A percentile compares a stretch with the other conserved stretches of the same genome.
Conservation (phyloP, 2,888 invertebrate genomes). For the Drosophila tripunctata region DNA sequence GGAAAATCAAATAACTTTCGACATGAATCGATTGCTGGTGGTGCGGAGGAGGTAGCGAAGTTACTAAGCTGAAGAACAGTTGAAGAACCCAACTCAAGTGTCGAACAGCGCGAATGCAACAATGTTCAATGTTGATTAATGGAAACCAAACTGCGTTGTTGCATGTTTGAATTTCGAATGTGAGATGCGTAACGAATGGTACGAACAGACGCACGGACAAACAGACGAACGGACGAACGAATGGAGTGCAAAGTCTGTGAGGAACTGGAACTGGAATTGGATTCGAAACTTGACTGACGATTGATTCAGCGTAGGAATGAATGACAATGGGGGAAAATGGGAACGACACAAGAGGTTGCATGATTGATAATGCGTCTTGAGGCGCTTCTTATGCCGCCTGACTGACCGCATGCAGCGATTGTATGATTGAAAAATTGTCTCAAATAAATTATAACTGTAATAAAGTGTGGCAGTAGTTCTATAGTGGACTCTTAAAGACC, state of each 20-base stretch:
- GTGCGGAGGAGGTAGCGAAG: too few relatives aligned
- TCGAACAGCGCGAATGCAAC: conserved; percentile 49
- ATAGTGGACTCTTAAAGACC: not conserved
- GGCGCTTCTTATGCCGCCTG: conserved; percentile 36
- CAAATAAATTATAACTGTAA: conserved; percentile 78
- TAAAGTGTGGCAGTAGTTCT: conserved; percentile 37
- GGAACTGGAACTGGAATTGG: not conserved
- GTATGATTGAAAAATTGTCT: conserved; percentile 72
- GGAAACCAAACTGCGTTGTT: conserved; percentile 44
- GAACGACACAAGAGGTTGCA: conserved; percentile 17
- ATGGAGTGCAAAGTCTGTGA: conserved; percentile 24
- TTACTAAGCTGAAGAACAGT: too few relatives aligned
- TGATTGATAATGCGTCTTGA: conserved; percentile 66
- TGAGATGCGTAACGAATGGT: conserved; percentile 75
- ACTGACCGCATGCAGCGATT: conserved; percentile 63
- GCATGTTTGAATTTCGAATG: conserved; percentile 34
- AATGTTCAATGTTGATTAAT: conserved; percentile 74
- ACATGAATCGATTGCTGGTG: too few relatives aligned
- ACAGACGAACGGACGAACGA: too few relatives aligned
- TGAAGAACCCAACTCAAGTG: conserved; percentile 17
- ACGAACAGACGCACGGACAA: too few relatives aligned
- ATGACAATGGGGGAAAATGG: conserved; percentile 1
- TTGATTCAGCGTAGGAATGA: conserved; percentile 29
- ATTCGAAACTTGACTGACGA: conserved; percentile 19
- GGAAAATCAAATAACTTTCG: conserved; percentile 31